Evolutionary conservation across 2,113 vertebrate genomes (phyloP), one percentile per base, ranked within the genome.

Genomic region (Prinia subflava): DNA sequence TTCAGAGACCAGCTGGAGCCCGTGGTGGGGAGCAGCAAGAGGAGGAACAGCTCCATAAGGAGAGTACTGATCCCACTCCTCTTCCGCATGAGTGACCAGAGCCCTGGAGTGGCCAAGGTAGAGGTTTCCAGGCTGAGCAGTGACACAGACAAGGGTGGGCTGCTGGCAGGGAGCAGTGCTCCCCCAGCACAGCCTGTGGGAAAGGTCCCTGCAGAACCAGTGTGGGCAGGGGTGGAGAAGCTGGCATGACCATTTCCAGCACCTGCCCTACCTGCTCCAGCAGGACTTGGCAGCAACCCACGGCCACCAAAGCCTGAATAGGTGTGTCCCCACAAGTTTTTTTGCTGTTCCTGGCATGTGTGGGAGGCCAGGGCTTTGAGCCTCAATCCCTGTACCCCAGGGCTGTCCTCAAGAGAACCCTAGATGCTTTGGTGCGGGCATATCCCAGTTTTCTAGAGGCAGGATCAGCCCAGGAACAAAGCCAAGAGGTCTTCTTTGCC

Each of bases 291-390:
- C 73, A 62, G 33, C 39, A 62, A 23, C 39, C 47, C 47, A 28
- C 0, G 0, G 39, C 47, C 28, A 53, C 39, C 27, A 39, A 52
- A 53, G 19, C 28, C 39, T 37, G 28, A 60, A 33, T 12, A 53
- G 46, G 12, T 27, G 10, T 60, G 28, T 37, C 33, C 23, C 23
- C 19, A 46, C 18, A 15, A 0, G 0, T 52, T 87, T 69, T 39
- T 33, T 33, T 23, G 46, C 46, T 69, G 46, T 37, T n/a, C 15
- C 22, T 69, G 39, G 21, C 10, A 20, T 33, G 15, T 39, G 28
- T 39, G 0, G 0, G 33, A 53, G 28, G 25, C 37, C 63, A 68
- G 53, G 14, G 15, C 28, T 60, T 39, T 39, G n/a, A 62, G 28
- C 10, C 13, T 63, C n/a, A 16, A n/a, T 39, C 19, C 13, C 9